phyloP scores from a whole-genome alignment of 2,113 vertebrate species.

The Chaenogobius annularis region DNA sequence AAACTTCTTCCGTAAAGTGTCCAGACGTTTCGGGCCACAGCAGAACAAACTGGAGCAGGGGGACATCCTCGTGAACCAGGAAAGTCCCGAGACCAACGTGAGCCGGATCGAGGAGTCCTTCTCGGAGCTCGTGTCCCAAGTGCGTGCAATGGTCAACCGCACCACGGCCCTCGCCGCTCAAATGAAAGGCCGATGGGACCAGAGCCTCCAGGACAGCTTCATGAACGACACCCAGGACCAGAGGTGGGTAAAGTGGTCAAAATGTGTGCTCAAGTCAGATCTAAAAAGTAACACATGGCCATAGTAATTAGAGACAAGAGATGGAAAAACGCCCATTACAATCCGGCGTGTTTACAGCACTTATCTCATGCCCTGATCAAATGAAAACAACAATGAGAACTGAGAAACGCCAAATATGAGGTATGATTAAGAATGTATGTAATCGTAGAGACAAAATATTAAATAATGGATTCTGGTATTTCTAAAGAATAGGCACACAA shows the following conservation, averaged over 20 bases:
- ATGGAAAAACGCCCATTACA: too few relatives aligned
- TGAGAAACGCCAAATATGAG: too few relatives aligned
- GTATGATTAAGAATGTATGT: too few relatives aligned
- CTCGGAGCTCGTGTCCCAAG: slow-evolving; percentile 69
- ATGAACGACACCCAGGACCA: slow-evolving; percentile 57
- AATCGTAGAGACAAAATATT: too few relatives aligned
- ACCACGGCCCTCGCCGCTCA: slow-evolving; percentile 79
- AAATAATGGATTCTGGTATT: too few relatives aligned
- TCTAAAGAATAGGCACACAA: too few relatives aligned
- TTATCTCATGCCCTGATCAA: too few relatives aligned
- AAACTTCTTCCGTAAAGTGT: slow-evolving; percentile 81
- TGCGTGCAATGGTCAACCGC: slow-evolving; percentile 77
- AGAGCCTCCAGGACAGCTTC: slow-evolving; percentile 80
- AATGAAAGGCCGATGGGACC: slow-evolving; percentile 81
- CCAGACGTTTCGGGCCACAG: slow-evolving; percentile 72
- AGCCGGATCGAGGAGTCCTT: slow-evolving; percentile 80
- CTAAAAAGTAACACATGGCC: too few relatives aligned
- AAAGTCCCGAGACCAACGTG: slow-evolving; percentile 73
- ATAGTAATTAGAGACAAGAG: too few relatives aligned
- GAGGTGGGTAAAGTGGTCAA: not conserved
- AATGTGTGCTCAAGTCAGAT: not conserved
- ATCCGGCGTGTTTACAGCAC: too few relatives aligned
- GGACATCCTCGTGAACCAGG: slow-evolving; percentile 62
- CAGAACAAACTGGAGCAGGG: slow-evolving; percentile 52
- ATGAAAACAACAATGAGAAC: too few relatives aligned